These are phyloP conservation scores for Crocodylus rhombifer DNA, from an alignment of 2,797 vertebrate genomes.

Conservation along the genomic window DNA sequence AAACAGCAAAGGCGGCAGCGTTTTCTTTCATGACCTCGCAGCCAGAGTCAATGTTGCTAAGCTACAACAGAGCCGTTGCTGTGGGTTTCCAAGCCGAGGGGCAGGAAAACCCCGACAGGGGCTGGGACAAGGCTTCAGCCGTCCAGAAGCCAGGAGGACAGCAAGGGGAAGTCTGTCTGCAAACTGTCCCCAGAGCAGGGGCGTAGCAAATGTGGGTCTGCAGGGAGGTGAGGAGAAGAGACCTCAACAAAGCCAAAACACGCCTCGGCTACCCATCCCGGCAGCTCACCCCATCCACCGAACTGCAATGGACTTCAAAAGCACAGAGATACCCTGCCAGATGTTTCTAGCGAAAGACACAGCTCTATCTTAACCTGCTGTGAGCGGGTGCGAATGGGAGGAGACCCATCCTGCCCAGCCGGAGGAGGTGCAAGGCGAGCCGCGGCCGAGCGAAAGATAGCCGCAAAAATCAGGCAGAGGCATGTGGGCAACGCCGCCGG, in stretches of 20 bases:
- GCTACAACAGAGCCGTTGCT: conserved; percentile 35
- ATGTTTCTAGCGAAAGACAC: not conserved
- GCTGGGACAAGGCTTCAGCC: conserved; percentile 26
- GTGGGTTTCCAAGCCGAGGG: conserved; percentile 31
- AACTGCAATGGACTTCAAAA: not conserved
- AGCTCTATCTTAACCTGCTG: accelerated
- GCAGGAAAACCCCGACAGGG: not conserved
- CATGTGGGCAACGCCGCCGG: not conserved
- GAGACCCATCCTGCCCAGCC: accelerated
- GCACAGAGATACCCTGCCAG: not conserved
- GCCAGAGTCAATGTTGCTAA: conserved; percentile 61
- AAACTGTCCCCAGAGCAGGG: not conserved
- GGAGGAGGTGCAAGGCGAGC: not conserved
- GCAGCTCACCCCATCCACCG: not conserved
- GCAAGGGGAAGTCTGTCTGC: not conserved
- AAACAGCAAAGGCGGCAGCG: conserved; percentile 55
- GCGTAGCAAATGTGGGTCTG: not conserved
- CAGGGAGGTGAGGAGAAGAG: not conserved
- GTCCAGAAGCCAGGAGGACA: not conserved
- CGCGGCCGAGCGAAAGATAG: not conserved
- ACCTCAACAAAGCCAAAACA: not conserved
- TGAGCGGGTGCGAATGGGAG: accelerated
- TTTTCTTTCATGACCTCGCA: conserved; percentile 47
- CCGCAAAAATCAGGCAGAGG: no score
- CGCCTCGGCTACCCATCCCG: not conserved